phyloP scores from a whole-genome alignment of 2,113 vertebrate species.

The Xenopus borealis region DNA sequence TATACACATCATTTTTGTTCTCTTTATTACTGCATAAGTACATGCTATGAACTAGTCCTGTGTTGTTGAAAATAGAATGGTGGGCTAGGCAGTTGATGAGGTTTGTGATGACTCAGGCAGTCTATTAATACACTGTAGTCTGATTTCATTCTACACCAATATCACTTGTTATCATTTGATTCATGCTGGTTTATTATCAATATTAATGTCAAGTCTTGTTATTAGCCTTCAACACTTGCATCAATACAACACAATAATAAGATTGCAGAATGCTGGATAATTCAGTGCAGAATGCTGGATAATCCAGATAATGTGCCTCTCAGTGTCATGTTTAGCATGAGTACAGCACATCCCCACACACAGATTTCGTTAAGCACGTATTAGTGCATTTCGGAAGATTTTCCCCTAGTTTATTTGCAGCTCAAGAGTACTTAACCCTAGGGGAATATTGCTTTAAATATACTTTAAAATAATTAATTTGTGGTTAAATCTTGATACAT shows the following conservation, averaged over 20 bases:
- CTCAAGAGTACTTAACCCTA: conserved; percentile 1
- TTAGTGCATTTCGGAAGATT: not conserved
- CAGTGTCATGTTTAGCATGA: conserved; percentile 6
- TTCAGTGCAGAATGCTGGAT: conserved; percentile 28
- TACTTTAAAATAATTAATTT: not conserved
- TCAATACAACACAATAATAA: conserved; percentile 15
- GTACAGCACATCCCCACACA: not conserved
- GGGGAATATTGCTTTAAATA: not conserved
- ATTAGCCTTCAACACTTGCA: conserved; percentile 25
- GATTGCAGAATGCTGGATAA: conserved; percentile 10
- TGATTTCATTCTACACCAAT: conserved; percentile 21
- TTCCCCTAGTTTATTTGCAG: not conserved
- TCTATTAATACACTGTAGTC: conserved; percentile 9
- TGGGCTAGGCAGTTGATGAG: not conserved
- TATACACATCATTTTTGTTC: not conserved
- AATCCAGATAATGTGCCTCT: conserved; percentile 12
- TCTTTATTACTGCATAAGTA: not conserved
- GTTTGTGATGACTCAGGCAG: not conserved
- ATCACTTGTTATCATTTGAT: conserved; percentile 23
- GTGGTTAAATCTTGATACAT: not conserved
- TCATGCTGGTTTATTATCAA: conserved; percentile 26
- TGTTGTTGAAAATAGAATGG: not conserved
- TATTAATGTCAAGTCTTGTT: conserved; percentile 33
- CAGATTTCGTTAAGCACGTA: not conserved
- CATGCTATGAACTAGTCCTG: not conserved